Evolutionary conservation across 2,888 invertebrate genomes (phyloP), one percentile per base, ranked within the genome.

Genomic region (Apodemia zela): DNA sequence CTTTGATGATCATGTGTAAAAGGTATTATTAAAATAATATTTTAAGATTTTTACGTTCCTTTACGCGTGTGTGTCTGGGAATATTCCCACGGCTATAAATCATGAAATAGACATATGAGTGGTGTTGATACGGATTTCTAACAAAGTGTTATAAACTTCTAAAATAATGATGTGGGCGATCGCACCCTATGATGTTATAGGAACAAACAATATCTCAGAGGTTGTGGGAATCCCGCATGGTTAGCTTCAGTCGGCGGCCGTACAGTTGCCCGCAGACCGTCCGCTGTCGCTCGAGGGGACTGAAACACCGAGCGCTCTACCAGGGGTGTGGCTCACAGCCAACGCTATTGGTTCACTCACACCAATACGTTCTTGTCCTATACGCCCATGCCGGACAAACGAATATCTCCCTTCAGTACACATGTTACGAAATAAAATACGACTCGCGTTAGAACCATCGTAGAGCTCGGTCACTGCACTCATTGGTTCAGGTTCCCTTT

Each of bases 141-240:
- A 89, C 87, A 78, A 79, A 85, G 79, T 78, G 78, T 76, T 84
- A 84, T 85, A 82, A 81, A 87, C 82, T 84, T 88, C 84, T 77
- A 80, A 82, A 80, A 81, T 89, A 86, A 90, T 90, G 84, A 90
- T 91, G 91, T 90, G 91, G 91, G 91, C 82, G 90, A 84, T 82
- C 75, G 84, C 76, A 80, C 83, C 84, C 87, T 78, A 82, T 78
- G 81, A 83, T 82, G 77, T 77, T 72, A 79, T 74, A 70, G 81
- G 82, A 77, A 84, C 84, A 84, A 87, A 84, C 82, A 84, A 82
- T 80, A 87, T 84, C 81, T 84, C 77, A 77, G 79, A 79, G 73
- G 75, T 81, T 85, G 87, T 90, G 89, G 87, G 90, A 90, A 90
- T 83, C 91, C 90, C 90, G 90, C 90, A 90, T 91, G 79, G 72